Conservation (phyloP, 2,797 vertebrate species). For the Rhincodon typus region DNA sequence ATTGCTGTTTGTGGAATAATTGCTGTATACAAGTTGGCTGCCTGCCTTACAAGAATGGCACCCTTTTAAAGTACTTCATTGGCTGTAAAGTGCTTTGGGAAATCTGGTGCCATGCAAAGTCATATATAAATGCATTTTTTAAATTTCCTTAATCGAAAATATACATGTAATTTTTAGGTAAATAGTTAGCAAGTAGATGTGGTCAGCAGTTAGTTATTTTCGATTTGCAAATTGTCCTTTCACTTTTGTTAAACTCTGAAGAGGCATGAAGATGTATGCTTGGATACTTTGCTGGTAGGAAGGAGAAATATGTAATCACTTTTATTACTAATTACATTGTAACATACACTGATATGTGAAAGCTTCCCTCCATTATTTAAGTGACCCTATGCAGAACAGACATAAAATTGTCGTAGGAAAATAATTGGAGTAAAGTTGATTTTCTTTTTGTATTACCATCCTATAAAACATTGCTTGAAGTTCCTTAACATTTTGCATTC, state of each 20-base stretch:
- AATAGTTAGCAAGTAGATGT: background rate
- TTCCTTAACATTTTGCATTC: slow-evolving; percentile 11
- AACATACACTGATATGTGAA: background rate
- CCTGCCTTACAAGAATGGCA: too few relatives aligned
- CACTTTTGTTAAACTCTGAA: background rate
- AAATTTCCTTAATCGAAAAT: background rate
- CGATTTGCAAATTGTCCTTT: background rate
- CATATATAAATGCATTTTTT: background rate
- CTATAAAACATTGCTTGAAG: background rate
- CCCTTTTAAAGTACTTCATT: background rate
- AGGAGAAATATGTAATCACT: background rate
- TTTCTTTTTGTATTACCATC: background rate
- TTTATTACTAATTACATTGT: background rate
- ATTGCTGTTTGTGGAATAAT: background rate
- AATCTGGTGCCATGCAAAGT: background rate
- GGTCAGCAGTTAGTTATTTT: background rate
- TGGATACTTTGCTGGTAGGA: background rate
- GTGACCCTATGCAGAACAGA: background rate
- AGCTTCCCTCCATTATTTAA: background rate
- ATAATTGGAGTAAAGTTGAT: background rate
- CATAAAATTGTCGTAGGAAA: background rate
- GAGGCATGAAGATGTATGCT: background rate
- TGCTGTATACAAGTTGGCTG: background rate
- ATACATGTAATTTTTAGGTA: background rate
- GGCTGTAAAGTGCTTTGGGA: background rate